phyloP scores from a whole-genome alignment of 2,113 vertebrate genomes.

The Peromyscus leucopus region DNA sequence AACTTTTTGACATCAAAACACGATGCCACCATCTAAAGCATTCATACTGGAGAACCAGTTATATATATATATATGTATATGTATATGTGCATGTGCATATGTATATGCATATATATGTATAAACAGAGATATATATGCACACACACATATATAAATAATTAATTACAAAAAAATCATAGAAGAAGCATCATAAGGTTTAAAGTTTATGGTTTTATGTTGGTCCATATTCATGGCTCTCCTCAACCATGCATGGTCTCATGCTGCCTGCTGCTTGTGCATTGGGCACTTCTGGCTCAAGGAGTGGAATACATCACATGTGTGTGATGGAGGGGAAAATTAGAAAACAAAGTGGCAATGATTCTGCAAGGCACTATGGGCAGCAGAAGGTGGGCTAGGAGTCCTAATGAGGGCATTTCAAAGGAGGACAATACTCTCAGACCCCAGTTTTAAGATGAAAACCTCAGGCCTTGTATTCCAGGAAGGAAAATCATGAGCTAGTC shows the following conservation, averaged over 20 bases:
- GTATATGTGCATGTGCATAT: too few species aligned
- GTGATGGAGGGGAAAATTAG: not conserved
- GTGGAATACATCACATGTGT: not conserved
- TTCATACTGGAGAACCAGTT: not conserved
- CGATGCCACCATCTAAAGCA: not conserved
- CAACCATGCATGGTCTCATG: not conserved
- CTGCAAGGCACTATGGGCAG: not conserved
- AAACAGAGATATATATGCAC: too few species aligned
- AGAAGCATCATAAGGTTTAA: not conserved
- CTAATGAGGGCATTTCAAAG: not conserved
- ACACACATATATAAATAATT: too few species aligned
- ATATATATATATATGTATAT: too few species aligned
- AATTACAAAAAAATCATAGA: not conserved
- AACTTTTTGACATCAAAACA: not conserved
- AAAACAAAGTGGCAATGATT: not conserved
- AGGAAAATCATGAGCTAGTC: constrained; percentile 29
- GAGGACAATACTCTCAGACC: not conserved
- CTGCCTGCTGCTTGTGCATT: not conserved
- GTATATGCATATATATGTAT: too few species aligned
- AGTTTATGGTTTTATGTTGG: not conserved
- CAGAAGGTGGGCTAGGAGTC: not conserved
- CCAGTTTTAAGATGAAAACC: not conserved
- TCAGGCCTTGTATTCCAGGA: not conserved
- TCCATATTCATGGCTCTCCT: not conserved
- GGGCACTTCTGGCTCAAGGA: not conserved